Base-by-base conservation (phyloP, 2,888 invertebrate genomes). In the Volucella zonaria region DNA sequence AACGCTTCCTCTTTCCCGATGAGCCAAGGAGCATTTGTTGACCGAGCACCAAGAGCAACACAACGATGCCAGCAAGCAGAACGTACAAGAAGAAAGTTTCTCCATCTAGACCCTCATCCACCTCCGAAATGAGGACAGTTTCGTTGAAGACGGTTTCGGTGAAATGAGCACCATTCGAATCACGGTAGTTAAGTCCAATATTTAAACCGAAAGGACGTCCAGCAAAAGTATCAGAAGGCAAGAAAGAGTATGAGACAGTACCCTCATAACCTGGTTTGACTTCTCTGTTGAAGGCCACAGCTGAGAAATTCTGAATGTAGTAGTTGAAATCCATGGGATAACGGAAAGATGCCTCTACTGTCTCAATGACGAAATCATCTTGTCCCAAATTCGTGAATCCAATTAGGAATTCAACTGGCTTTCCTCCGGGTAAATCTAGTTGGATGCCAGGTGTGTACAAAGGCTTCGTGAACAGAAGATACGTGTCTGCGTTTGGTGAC, bases 301-400 rank as follows among this genome's bases (percentile, higher is more conserved):
- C 96, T 0, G 99, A 97, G 93, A 99, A 99, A 93, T 99, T 99
- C 93, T 99, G 99, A 88, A 99, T 98, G 93, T 97, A 97, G 93
- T 97, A 99, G 88, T 96, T 97, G 93, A 97, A 99, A 92, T 99
- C 99, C 96, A 98, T 97, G 9, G 99, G 99, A 91, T 99, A 99
- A 88, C 99, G 96, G 95, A 99, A 99, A 0, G 99, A 99, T 0
- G 99, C 98, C 89, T 99, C 99, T 90, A 99, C 94, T 8, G 96
- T 95, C 90, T 99, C 98, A 23, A 99, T 94, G 31, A 96, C 92
- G 90, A 99, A 98, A 88, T 98, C 97, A 88, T 96, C 95, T 79
- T 95, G 94, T 61, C 99, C 99, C 90, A 97, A 97, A 93, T 99
- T 99, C 71, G 95, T 95, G 93, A 99, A 99, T 23, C 99, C 99